A percentile compares a stretch with the other conserved stretches of the same genome.
phyloP scores from a whole-genome alignment of 2,888 invertebrate species.

The Nowickia ferox region DNA sequence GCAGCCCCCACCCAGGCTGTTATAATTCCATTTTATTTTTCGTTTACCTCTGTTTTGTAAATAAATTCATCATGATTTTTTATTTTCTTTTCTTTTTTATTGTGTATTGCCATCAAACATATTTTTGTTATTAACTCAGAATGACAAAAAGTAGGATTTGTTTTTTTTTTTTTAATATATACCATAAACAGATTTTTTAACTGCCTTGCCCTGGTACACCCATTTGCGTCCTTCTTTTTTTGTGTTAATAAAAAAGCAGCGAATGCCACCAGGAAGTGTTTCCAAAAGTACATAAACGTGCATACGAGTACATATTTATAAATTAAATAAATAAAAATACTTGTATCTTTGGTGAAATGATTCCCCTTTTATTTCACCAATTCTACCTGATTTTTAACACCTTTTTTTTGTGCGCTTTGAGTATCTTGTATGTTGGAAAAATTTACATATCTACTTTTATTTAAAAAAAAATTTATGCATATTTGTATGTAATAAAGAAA shows the following conservation, averaged over 20 bases:
- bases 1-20: background rate
- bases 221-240: conserved; percentile 33
- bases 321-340: conserved; percentile 65
- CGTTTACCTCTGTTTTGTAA: conserved; percentile 55
- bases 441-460: background rate
- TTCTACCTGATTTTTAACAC: background rate
- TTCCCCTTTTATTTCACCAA: conserved; percentile 28
- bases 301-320: conserved; percentile 18
- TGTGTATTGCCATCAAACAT: conserved; percentile 56
- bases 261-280: conserved; percentile 46
- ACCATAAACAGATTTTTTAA: conserved; percentile 17
- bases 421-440: background rate
- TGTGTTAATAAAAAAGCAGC: conserved; percentile 37
- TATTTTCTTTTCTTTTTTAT: background rate
- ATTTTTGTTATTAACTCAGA: conserved; percentile 62
- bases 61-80: conserved; percentile 63
- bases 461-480: too few relatives aligned
- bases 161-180: conserved; percentile 20
- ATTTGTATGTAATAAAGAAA: too few relatives aligned
- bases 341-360: conserved; percentile 15
- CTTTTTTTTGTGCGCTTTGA: background rate
- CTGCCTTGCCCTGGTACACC: background rate
- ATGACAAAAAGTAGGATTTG: conserved; percentile 49
- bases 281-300: conserved; percentile 41
- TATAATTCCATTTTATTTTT: conserved; percentile 25